Evolutionary conservation across 2,113 vertebrate genomes (phyloP), one percentile per base, ranked within the genome.

Genomic region (Mormyrus lacerda): DNA sequence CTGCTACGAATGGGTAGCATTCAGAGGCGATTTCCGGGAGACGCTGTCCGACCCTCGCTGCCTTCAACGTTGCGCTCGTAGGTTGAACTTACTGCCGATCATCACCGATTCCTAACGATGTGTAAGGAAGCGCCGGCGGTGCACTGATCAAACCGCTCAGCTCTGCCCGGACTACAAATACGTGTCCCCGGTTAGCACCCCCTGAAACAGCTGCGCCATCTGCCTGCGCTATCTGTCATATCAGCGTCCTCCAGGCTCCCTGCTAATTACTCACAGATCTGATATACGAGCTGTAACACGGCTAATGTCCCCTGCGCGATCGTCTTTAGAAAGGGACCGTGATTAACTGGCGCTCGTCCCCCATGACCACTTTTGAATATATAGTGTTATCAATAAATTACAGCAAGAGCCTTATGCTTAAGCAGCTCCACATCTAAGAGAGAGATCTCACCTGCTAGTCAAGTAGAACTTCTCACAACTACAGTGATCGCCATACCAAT

Each of bases 301-400:
- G 10, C n/a, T 87, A 53, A 87, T 51, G 45, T 51, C 84, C 84
- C 44, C 48, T 51, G 45, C n/a, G 47, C 85, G 21, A 13, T 87
- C 50, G 48, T 53, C n/a, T 87, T 55, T 35, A 55, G 50, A 55
- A 55, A 87, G 11, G 31, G 21, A 87, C 50, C n/a, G 50, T 31
- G 17, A 53, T 19, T 35, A 35, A 53, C 31, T 53, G 50, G 27
- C 7, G 45, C 42, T 50, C 47, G n/a, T 85, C 83, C 83, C 44
- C 83, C 47, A 48, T 85, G 42, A 85, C 35, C 73, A 79, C 73
- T 79, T 42, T 79, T 79, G 35, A 42, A 79, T 79, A 79, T 79
- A 79, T 79, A 79, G 31, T 39, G 73, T 39, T 79, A 42, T 79
- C 73, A 79, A 79, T 79, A 79, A 79, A 79, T 79, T 79, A 79